Evolutionary conservation across 1,140 invertebrate species (phyloP).

Genomic region (Meloidogyne hapla): DNA sequence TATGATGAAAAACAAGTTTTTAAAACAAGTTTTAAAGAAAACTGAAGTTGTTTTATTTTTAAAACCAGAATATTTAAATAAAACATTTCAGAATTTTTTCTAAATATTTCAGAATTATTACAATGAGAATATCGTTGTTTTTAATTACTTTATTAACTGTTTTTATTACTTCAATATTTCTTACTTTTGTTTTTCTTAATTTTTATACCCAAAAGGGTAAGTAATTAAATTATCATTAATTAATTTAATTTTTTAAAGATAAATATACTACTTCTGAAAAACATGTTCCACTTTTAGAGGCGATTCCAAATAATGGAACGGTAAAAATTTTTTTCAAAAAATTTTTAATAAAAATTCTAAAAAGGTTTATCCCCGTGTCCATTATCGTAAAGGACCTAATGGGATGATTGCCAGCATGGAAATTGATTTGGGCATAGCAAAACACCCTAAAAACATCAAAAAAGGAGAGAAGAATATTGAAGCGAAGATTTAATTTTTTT

Average conservation of each 20-base stretch:
- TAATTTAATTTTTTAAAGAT: neutral
- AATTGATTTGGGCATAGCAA: neutral
- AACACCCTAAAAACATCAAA: neutral
- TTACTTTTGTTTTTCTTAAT: neutral
- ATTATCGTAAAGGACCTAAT: neutral
- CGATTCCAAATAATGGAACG: neutral
- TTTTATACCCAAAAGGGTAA: neutral
- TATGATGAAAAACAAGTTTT: too few species aligned
- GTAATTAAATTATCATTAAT: neutral
- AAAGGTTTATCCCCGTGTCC: conserved; percentile 1
- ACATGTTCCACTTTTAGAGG: neutral
- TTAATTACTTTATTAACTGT: conserved; percentile 2
- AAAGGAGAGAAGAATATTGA: neutral
- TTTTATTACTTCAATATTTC: conserved; percentile 3
- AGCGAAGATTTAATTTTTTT: neutral
- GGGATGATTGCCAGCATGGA: neutral
- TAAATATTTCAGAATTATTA: neutral
- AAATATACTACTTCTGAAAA: neutral
- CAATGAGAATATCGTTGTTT: conserved; percentile 4
- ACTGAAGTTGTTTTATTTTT: too few species aligned
- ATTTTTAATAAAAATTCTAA: neutral
- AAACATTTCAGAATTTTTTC: neutral
- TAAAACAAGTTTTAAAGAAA: too few species aligned
- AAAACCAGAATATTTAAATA: neutral
- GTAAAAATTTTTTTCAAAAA: neutral